Base-by-base conservation (phyloP, 2,888 invertebrate species). In the Phragmatobia fuliginosa region DNA sequence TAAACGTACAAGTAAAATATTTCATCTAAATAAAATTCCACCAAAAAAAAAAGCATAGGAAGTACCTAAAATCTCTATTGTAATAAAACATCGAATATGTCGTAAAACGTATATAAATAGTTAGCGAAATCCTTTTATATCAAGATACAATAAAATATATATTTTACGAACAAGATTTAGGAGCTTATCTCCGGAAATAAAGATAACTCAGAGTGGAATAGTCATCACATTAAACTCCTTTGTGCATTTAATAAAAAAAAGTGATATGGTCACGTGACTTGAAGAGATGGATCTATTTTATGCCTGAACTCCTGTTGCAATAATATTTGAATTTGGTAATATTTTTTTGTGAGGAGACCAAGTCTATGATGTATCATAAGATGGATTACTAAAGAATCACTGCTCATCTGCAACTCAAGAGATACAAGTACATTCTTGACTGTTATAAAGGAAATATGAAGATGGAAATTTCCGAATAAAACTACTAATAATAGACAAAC, bases 41-140 rank as follows among this genome's bases (percentile, higher is more conserved):
- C 32, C 49, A n/a, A 59, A 66, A 49, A 65, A 21, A 8, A 28
- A 68, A 31, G n/a, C 38, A 32, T 2, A 36, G 18, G 1, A 52
- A 62, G 8, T 58, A 62, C 25, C 60, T 14, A 70, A 70, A 65
- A 31, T 33, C 16, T 32, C 5, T 64, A 67, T 65, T 45, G 33
- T 33, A 69, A 62, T 66, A 59, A 67, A 62, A 66, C 68, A 68
- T 62, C 31, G 62, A 68, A 60, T 64, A 31, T n/a, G 41, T 69
- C 68, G 62, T 75, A 78, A 78, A 77, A 75, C 58, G 25, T 72
- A 32, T 64, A 68, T 63, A 60, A 69, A 77, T 74, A 77, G 68
- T 63, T 56, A 65, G 56, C 59, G 33, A 75, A 75, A 68, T 56
- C 56, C 49, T 63, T 52, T 59, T 68, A 36, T 67, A 72, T 59